Base-by-base conservation (phyloP, 64 coral and sea anemone species). In the Stylophora pistillata region DNA sequence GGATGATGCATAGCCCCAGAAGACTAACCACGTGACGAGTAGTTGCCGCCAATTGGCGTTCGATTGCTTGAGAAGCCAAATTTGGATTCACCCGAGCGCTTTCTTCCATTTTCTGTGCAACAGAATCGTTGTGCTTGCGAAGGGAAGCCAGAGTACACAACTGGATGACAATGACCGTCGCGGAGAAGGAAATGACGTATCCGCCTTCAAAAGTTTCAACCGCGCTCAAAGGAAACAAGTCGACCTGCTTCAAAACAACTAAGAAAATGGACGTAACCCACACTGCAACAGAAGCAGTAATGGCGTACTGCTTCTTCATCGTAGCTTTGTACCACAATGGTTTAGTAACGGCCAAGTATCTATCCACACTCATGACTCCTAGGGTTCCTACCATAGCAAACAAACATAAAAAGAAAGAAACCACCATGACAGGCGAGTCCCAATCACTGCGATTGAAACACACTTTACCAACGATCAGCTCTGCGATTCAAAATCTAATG, bases 291-390 rank as follows among this genome's bases (percentile, higher is more conserved):
- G 33, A 84, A 54, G 80, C 62, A 12, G 9, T 53, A 11, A 84
- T 70, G 4, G 62, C 65, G 7, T 84, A 62, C 59, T 25, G 30
- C 16, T 53, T 84, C 11, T 13, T 84, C 4, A 84, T 37, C n/a
- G 34, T 20, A 5, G 10, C n/a, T 84, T 84, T 84, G 62, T 84
- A 84, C 80, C 80, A 84, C 61, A 53, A 12, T 12, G 80, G 80
- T 41, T 37, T 84, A 21, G 33, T 52, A n/a, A 84, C 80, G 13
- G 80, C 80, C n/a, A 84, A 84, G 33, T 84, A 84, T 10, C 80
- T 60, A 70, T 84, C 80, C 20, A 53, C 80, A n/a, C 80, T 84
- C 80, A 84, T 84, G 4, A 84, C 80, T 2, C 61, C 80, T 9
- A 84, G 62, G n/a, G 59, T 84, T 13, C 80, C 80, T 9, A 84